These are phyloP conservation scores for Aricia agestis DNA, from an alignment of 1,140 invertebrate species.

Conservation along the genomic window DNA sequence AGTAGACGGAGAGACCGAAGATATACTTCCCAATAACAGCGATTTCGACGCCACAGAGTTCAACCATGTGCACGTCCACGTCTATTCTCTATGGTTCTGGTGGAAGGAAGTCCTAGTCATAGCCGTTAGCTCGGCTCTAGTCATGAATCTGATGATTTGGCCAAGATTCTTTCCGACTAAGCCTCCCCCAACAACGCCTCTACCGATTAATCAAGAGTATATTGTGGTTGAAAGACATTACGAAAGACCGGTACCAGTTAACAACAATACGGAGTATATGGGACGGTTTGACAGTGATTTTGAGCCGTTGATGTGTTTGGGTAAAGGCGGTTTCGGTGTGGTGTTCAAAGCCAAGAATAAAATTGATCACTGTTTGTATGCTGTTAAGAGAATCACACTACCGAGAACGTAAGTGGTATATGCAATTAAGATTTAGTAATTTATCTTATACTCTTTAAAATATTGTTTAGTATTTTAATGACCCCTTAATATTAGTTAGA, in stretches of 20 bases:
- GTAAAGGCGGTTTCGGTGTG: constrained; percentile 96
- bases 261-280: constrained; percentile 65
- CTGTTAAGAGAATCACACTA: constrained; percentile 94
- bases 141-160: constrained; percentile 68
- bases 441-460: too few species aligned
- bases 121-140: constrained; percentile 53
- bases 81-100: constrained; percentile 86
- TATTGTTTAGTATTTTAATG: too few species aligned
- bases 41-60: constrained; percentile 40
- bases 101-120: constrained; percentile 77
- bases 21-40: constrained; percentile 40
- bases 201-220: constrained; percentile 45
- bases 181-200: constrained; percentile 31
- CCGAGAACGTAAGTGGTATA: constrained; percentile 82
- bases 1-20: constrained; percentile 39
- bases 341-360: constrained; percentile 97
- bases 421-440: neutral
- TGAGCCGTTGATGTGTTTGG: constrained; percentile 88
- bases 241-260: constrained; percentile 44
- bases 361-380: constrained; percentile 96
- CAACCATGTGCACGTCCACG: constrained; percentile 66
- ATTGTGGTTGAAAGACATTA: constrained; percentile 65
- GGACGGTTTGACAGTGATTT: constrained; percentile 93
- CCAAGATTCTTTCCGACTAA: constrained; percentile 55
- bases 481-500: too few species aligned